These are phyloP conservation scores for Drosophila greeni DNA, from an alignment of 2,888 invertebrate genomes.

Conservation along the genomic window DNA sequence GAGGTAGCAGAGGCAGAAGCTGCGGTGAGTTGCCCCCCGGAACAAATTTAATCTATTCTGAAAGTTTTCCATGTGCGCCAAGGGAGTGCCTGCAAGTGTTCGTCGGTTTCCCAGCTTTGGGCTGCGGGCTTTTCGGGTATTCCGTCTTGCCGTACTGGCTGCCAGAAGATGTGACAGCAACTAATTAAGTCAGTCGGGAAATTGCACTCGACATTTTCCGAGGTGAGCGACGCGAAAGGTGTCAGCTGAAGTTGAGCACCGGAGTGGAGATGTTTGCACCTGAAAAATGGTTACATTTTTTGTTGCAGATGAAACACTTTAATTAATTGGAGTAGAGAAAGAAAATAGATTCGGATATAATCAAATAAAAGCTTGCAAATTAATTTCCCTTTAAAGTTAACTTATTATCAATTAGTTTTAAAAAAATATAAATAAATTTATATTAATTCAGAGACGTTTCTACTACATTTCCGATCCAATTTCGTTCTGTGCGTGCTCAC, in stretches of 20 bases:
- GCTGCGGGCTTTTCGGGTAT: constrained; percentile 19
- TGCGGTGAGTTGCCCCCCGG: constrained; percentile 21
- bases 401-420: neutral
- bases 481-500: neutral
- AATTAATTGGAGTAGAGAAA: neutral
- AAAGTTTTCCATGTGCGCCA: constrained; percentile 38
- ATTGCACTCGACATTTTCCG: constrained; percentile 28
- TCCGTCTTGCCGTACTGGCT: constrained; percentile 19
- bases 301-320: constrained; percentile 6
- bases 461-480: neutral
- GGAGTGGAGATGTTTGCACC: constrained; percentile 6
- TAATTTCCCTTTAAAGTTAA: too few species aligned
- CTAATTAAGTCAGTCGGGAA: constrained; percentile 50
- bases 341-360: neutral
- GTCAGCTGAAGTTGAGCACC: constrained; percentile 10
- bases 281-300: neutral
- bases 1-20: neutral
- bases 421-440: too few species aligned
- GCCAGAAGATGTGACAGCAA: constrained; percentile 42
- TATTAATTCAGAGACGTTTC: too few species aligned
- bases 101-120: constrained; percentile 14
- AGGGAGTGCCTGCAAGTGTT: constrained; percentile 44
- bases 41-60: constrained; percentile 51
- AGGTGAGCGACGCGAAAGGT: constrained; percentile 28
- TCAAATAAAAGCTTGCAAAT: too few species aligned